Percentiles rank a stretch among this genome's conserved stretches.
phyloP scores from a whole-genome alignment of 35 echinoderm and acorn worm genomes.

The Holothuria glaberrima region DNA sequence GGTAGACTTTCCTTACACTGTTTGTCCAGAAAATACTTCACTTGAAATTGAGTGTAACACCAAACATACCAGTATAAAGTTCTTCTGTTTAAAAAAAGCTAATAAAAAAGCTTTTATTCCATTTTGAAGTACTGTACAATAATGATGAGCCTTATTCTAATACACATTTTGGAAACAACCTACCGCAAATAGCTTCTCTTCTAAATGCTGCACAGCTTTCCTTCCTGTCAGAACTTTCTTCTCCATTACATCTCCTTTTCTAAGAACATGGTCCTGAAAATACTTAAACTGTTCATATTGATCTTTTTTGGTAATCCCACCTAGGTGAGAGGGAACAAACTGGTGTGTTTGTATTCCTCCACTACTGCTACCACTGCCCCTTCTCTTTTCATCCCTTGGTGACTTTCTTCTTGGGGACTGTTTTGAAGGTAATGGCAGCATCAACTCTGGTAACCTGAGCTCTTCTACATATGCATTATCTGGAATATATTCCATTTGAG shows the following conservation, averaged over 20 bases:
- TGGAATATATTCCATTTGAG: constrained; percentile 69
- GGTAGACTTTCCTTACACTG: too few species aligned
- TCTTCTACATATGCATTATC: constrained; percentile 86
- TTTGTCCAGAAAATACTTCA: too few species aligned
- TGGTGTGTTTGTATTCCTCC: constrained; percentile 64
- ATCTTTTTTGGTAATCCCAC: constrained; percentile 91
- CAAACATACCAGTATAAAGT: too few species aligned
- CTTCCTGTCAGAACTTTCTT: constrained; percentile 82
- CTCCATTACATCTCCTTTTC: constrained; percentile 81
- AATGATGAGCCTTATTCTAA: too few species aligned
- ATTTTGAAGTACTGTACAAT: too few species aligned
- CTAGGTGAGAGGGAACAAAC: constrained; percentile 85
- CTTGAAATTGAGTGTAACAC: too few species aligned
- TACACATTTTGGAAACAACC: neutral
- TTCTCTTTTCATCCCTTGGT: neutral
- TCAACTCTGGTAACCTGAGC: constrained; percentile 81
- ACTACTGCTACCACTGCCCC: constrained; percentile 25
- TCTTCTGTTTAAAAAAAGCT: too few species aligned
- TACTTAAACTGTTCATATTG: constrained; percentile 83
- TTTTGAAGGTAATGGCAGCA: constrained; percentile 68
- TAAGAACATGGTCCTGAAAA: constrained; percentile 84
- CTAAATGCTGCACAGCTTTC: constrained; percentile 86
- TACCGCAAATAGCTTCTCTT: constrained; percentile 81
- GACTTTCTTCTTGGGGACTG: constrained; percentile 54
- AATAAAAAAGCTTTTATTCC: too few species aligned